These are phyloP conservation scores for Drosophila pseudoobscura DNA, from an alignment of 1,140 invertebrate species.

Conservation along the genomic window DNA sequence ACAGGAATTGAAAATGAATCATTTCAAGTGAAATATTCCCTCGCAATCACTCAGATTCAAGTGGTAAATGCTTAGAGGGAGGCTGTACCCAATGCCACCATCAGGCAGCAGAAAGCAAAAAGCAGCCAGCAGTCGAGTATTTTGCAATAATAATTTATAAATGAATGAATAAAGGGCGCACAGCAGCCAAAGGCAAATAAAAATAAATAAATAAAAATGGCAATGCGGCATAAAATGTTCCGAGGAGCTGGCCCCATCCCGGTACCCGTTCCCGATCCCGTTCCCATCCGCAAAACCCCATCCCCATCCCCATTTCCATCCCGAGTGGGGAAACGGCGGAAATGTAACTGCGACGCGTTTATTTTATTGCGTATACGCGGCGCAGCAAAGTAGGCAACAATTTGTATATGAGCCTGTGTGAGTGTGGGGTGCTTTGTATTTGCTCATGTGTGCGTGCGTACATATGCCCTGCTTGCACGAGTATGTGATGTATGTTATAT, in stretches of 20 bases:
- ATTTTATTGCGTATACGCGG: slow-evolving; percentile 79
- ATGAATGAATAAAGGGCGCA: slow-evolving; percentile 78
- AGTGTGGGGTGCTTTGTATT: slow-evolving; percentile 32
- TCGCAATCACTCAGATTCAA: slow-evolving; percentile 31
- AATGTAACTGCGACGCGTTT: slow-evolving; percentile 77
- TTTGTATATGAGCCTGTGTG: slow-evolving; percentile 29
- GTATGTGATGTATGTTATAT: slow-evolving; percentile 56
- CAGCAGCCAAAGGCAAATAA: slow-evolving; percentile 62
- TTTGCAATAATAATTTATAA: slow-evolving; percentile 80
- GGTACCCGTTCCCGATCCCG: neutral
- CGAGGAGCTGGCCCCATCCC: slow-evolving; percentile 45
- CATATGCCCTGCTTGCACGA: slow-evolving; percentile 20
- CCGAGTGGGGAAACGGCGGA: slow-evolving; percentile 44
- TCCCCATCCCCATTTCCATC: no score
- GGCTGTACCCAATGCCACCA: slow-evolving; percentile 21
- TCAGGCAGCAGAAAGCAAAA: no score
- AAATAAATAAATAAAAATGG: slow-evolving; percentile 75
- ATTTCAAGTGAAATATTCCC: slow-evolving; percentile 54
- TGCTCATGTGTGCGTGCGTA: slow-evolving; percentile 47
- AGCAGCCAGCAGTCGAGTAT: neutral
- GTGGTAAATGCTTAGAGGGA: slow-evolving; percentile 40
- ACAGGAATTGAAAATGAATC: slow-evolving; percentile 61
- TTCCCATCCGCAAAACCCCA: neutral
- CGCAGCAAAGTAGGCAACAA: slow-evolving; percentile 69
- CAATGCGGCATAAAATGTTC: slow-evolving; percentile 77